phyloP scores from a whole-genome alignment of 2,113 vertebrate species.

The Phylloscopus trochiloides region DNA sequence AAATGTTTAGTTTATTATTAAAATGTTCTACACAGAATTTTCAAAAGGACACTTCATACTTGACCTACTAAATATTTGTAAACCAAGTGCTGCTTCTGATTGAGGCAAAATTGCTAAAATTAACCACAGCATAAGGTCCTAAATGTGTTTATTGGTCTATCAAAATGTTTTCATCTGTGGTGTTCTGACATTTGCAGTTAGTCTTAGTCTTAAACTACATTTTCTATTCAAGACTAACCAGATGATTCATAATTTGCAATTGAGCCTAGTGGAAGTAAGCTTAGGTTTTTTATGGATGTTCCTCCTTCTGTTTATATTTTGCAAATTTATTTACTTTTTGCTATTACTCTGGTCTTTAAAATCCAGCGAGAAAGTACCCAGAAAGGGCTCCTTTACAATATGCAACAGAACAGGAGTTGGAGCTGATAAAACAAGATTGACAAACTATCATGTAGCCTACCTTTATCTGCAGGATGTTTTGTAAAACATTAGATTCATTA shows the following conservation, averaged over 20 bases:
- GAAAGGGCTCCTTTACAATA: not conserved
- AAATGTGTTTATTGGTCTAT: not conserved
- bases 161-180: not conserved
- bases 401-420: not conserved
- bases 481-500: not conserved
- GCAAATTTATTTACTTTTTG: not conserved
- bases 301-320: not conserved
- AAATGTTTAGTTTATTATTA: constrained; percentile 43
- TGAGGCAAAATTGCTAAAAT: constrained; percentile 15
- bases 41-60: not conserved
- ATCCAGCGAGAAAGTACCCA: not conserved
- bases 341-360: not conserved
- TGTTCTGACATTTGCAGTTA: constrained; percentile 1
- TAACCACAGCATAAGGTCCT: not conserved
- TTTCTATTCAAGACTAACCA: not conserved
- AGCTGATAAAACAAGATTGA: not conserved
- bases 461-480: not conserved
- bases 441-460: not conserved
- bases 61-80: constrained; percentile 49
- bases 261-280: not conserved
- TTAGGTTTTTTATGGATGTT: not conserved
- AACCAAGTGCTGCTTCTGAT: not conserved
- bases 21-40: not conserved
- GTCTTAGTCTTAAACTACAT: not conserved
- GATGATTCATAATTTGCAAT: not conserved